These are phyloP conservation scores for Drosophila micromelanica DNA, from an alignment of 1,140 invertebrate genomes.

Conservation along the genomic window DNA sequence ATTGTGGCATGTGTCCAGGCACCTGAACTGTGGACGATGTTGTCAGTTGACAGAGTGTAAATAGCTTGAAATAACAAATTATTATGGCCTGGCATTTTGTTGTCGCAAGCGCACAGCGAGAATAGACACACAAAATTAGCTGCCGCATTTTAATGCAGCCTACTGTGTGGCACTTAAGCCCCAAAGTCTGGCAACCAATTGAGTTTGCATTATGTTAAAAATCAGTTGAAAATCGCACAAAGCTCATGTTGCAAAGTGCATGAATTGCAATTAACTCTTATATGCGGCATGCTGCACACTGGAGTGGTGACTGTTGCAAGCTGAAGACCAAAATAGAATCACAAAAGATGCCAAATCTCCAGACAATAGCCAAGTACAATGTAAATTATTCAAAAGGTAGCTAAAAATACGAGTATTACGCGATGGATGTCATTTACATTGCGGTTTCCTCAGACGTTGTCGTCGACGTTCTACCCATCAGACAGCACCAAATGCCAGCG, in stretches of 20 bases:
- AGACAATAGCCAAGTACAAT: conserved; percentile 71
- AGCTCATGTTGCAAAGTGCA: conserved; percentile 39
- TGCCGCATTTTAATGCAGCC: conserved; percentile 9
- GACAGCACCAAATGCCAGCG: conserved; percentile 23
- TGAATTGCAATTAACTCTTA: conserved; percentile 62
- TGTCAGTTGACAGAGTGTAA: conserved; percentile 46
- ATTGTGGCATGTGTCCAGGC: conserved; percentile 4
- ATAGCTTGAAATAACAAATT: conserved; percentile 56
- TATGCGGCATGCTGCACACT: conserved; percentile 43
- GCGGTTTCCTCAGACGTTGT: conserved; percentile 31
- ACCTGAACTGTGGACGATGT: conserved; percentile 16
- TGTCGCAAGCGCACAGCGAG: conserved; percentile 3
- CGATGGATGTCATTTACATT: conserved; percentile 70
- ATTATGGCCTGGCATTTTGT: conserved; percentile 30
- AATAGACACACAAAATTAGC: conserved; percentile 14
- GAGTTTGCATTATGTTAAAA: conserved; percentile 18
- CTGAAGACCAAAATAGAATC: conserved; percentile 33
- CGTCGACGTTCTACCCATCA: conserved; percentile 3
- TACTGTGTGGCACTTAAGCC: conserved; percentile 21
- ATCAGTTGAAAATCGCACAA: conserved; percentile 2
- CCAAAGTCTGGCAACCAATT: conserved; percentile 20
- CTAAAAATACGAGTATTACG: conserved; percentile 60
- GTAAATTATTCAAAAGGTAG: conserved; percentile 81
- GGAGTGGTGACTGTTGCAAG: conserved; percentile 12
- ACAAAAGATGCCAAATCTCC: conserved; percentile 60